Evolutionary conservation across 64 coral and sea anemone genomes (phyloP), one percentile per base, ranked within the genome.

Genomic region (Pocillopora damicornis): DNA sequence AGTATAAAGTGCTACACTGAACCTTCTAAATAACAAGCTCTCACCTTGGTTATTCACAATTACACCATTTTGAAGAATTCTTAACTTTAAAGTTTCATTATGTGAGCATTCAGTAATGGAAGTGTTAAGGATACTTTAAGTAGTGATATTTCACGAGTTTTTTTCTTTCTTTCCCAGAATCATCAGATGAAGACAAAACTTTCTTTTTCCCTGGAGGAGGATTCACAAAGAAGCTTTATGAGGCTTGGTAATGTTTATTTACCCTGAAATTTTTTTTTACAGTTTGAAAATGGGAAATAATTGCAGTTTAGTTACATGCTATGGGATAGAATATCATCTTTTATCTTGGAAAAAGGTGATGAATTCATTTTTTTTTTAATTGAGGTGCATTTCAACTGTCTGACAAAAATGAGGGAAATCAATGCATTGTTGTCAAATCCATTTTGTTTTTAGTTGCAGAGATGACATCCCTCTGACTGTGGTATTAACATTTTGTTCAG

Each of bases 401-500:
- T 51, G 42, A 51, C 42, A 51, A 51, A 51, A 7, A 51, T 4
- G 30, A 51, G 7, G 7, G 7, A 51, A 51, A 7, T 2, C 42
- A 51, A 51, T 51, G 42, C 42, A n/a, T 6, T 56, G 23, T 80
- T 7, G 18, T 59, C 4, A 23, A 61, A 2, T 25, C 14, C 60
- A 12, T 23, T 76, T 76, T 77, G 20, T 74, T 79, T 60, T 12
- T 60, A 96, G 94, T 87, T 79, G 78, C 76, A 87, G 87, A 76
- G 77, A 92, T 30, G 79, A 23, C 58, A 82, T 96, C 37, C 35
- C 90, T 15, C 89, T 96, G 60, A 87, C 91, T 87, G 88, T 96
- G 30, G 35, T 96, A 38, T 37, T 96, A 60, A 81, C 82, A 42
- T 96, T 96, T 75, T 96, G 91, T 71, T 96, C 94, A 64, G 94